Evolutionary conservation across 2,113 vertebrate species (phyloP), one percentile per base, ranked within the genome.

Genomic region (Prietella phreatophila): DNA sequence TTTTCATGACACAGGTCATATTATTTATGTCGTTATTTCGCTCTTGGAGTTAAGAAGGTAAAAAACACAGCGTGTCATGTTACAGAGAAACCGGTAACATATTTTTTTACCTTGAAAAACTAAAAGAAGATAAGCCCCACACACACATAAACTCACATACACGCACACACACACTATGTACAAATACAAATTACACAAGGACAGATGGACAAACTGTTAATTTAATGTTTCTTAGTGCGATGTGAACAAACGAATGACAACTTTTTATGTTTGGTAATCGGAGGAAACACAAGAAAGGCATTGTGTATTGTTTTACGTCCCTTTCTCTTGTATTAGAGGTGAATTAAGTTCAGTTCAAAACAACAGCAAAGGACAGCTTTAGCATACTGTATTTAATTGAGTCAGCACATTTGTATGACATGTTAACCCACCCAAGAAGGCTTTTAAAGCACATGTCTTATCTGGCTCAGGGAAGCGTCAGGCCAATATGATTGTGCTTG

Each of bases 401-500:
- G 25, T 69, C 14, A 7, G 47, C 27, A 53, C 47, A 36, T 67
- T 63, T 81, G 61, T 69, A 63, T 19, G 5, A 61, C 25, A 39
- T 39, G 0, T 39, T 36, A 53, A 53, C 79, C 42, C 78, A 50
- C 17, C 27, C 65, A 33, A 81, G 60, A 50, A 81, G 56, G 56
- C 4, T 82, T 81, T 50, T 81, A 84, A 84, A 50, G 33, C n/a
- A 19, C 8, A 55, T 39, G 58, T 39, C 36, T 50, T 65, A 56
- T 89, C 88, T 82, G 56, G n/a, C 61, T 80, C 5, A 76, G 65
- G 30, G 25, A 85, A 55, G 42, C 11, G 17, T 55, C 25, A 20
- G 47, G 30, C 42, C 6, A 75, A 85, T 13, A 30, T 22, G 56
- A 36, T 47, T 69, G 81, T 19, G 2, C 15, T 3, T 20, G 75